Evolutionary conservation across 2,113 vertebrate species (phyloP).

Genomic region (Aramus guarauna): DNA sequence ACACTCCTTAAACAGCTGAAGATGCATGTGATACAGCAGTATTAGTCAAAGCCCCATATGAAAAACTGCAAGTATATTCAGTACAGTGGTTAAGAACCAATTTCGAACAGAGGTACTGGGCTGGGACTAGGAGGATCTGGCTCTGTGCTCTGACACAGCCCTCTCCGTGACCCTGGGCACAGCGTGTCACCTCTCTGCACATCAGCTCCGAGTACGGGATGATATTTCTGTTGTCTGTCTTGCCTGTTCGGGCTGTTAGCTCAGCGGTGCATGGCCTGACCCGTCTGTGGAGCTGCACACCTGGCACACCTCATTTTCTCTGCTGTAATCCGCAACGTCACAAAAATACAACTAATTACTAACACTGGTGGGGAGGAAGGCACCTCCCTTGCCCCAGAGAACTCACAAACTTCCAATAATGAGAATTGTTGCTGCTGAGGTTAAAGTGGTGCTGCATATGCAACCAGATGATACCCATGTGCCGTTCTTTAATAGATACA

Average conservation of each 20-base stretch:
- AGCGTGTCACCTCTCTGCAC: constrained; percentile 10
- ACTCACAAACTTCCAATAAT: neutral
- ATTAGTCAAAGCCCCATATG: neutral
- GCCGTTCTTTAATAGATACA: neutral
- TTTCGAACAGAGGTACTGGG: neutral
- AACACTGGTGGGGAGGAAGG: neutral
- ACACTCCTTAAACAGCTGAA: neutral
- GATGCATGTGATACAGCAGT: neutral
- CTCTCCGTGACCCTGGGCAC: constrained; percentile 33
- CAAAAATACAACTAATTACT: neutral
- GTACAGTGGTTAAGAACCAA: neutral
- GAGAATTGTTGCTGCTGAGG: neutral
- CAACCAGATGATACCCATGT: neutral
- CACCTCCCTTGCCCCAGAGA: neutral
- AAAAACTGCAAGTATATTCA: neutral
- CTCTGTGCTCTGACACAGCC: constrained; percentile 12
- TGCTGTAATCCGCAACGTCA: neutral
- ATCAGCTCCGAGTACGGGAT: neutral
- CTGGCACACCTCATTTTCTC: neutral
- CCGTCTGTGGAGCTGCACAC: neutral
- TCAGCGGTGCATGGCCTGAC: neutral
- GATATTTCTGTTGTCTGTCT: constrained; percentile 52
- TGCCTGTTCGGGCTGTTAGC: neutral
- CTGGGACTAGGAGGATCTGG: neutral
- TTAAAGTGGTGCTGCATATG: neutral